A percentile compares a stretch with the other conserved stretches of the same genome.
These are phyloP conservation scores for Apis dorsata DNA, from an alignment of 1,140 invertebrate genomes.

Conservation along the genomic window DNA sequence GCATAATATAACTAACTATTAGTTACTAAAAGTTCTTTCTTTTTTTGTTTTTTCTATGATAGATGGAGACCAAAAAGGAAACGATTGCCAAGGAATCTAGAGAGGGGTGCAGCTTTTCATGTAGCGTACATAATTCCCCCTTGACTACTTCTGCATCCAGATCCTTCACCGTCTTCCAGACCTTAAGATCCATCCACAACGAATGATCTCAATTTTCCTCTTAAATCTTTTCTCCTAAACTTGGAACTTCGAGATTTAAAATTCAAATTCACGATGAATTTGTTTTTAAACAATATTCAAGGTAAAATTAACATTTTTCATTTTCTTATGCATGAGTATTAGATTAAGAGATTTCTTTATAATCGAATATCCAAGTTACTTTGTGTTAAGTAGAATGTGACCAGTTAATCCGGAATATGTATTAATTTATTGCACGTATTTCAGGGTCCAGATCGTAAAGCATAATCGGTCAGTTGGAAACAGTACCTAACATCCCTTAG, in stretches of 20 bases:
- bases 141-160: slow-evolving; percentile 50
- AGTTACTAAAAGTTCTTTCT: background rate
- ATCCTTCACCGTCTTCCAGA: slow-evolving; percentile 30
- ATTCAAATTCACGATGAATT: background rate
- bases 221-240: no score
- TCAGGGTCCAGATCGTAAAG: background rate
- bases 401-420: background rate
- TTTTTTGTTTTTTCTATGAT: slow-evolving; percentile 8
- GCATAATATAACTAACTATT: background rate
- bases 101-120: slow-evolving; percentile 29
- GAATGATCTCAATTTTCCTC: background rate
- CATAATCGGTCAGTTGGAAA: slow-evolving; percentile 68
- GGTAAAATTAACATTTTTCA: background rate
- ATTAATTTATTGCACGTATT: slow-evolving; percentile 2
- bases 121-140: slow-evolving; percentile 40
- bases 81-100: background rate
- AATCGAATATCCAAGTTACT: background rate
- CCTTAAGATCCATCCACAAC: slow-evolving; percentile 52
- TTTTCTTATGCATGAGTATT: background rate
- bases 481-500: slow-evolving; percentile 70
- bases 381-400: background rate
- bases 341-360: background rate
- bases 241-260: background rate
- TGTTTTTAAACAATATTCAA: background rate
- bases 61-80: slow-evolving; percentile 5